phyloP scores from a whole-genome alignment of 2,113 vertebrate genomes.

The Cervus canadensis region DNA sequence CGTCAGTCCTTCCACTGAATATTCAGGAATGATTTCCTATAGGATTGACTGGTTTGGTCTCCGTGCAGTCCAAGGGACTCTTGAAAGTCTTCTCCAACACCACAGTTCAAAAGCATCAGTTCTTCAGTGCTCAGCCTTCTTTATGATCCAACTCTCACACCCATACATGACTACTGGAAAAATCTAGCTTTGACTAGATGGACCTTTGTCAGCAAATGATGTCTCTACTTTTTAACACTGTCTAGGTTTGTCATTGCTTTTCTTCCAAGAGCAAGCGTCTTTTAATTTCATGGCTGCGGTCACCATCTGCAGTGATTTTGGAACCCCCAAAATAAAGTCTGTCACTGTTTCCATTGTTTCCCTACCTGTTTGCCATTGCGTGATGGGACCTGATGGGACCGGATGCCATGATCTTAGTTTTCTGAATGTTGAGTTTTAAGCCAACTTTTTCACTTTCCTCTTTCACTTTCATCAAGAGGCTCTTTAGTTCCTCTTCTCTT shows the following conservation, averaged over 20 bases:
- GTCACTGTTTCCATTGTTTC: background rate
- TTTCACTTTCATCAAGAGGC: background rate
- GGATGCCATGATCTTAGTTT: background rate
- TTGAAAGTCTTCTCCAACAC: background rate
- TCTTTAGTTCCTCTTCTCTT: background rate
- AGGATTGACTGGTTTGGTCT: background rate
- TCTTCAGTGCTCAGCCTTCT: background rate
- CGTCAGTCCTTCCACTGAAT: background rate
- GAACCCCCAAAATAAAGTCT: background rate
- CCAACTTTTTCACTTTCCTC: background rate
- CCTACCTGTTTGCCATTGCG: background rate
- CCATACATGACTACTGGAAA: background rate
- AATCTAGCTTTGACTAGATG: background rate
- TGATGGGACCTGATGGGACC: background rate
- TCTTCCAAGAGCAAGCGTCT: background rate
- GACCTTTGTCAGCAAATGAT: background rate
- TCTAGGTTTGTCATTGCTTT: background rate
- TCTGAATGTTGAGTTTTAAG: background rate
- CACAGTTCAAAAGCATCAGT: background rate
- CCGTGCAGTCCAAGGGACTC: background rate
- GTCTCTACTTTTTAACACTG: background rate
- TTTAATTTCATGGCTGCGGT: background rate
- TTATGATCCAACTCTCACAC: background rate
- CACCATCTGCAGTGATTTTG: background rate
- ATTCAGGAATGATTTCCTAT: background rate